These are phyloP conservation scores for Mactra quadrangularis DNA, from an alignment of 1,140 invertebrate genomes.

Conservation along the genomic window DNA sequence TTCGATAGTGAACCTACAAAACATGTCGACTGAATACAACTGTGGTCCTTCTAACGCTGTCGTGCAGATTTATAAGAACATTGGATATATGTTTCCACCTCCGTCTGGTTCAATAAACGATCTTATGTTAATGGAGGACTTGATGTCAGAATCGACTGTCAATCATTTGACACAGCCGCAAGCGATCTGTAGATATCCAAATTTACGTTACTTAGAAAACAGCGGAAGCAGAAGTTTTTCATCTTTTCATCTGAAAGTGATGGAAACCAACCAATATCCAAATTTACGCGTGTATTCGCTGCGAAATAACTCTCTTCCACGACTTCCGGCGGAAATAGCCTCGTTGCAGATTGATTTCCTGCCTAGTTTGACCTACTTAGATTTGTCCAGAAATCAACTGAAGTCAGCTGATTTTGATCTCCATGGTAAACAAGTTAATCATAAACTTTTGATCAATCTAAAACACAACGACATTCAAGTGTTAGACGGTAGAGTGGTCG, in stretches of 20 bases:
- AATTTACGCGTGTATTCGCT: slow-evolving; percentile 1
- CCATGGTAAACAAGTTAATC: not conserved
- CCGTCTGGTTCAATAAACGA: not conserved
- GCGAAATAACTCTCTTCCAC: slow-evolving; percentile 15
- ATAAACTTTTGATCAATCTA: slow-evolving; percentile 15
- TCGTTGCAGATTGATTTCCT: slow-evolving; percentile 11
- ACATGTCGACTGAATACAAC: slow-evolving; percentile 10
- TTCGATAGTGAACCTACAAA: not conserved
- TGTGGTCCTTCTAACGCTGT: slow-evolving; percentile 23
- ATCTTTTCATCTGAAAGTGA: slow-evolving; percentile 22
- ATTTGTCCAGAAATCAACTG: slow-evolving; percentile 32
- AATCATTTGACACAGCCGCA: not conserved
- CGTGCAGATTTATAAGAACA: slow-evolving; percentile 25
- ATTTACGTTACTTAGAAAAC: slow-evolving; percentile 46
- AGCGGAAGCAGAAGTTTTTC: slow-evolving; percentile 42
- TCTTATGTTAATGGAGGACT: slow-evolving; percentile 4
- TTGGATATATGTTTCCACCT: slow-evolving; percentile 32
- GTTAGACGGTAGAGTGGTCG: not conserved
- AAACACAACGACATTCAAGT: not conserved
- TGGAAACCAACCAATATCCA: slow-evolving; percentile 39
- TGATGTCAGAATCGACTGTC: not conserved
- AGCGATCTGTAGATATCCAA: slow-evolving; percentile 6
- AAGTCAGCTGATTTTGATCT: not conserved
- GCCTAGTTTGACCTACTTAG: slow-evolving; percentile 20
- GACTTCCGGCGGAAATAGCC: slow-evolving; percentile 26